Percentiles rank a stretch among this genome's conserved stretches.
Evolutionary conservation across 2,113 vertebrate species (phyloP).

Genomic region (Zosterops borbonicus): DNA sequence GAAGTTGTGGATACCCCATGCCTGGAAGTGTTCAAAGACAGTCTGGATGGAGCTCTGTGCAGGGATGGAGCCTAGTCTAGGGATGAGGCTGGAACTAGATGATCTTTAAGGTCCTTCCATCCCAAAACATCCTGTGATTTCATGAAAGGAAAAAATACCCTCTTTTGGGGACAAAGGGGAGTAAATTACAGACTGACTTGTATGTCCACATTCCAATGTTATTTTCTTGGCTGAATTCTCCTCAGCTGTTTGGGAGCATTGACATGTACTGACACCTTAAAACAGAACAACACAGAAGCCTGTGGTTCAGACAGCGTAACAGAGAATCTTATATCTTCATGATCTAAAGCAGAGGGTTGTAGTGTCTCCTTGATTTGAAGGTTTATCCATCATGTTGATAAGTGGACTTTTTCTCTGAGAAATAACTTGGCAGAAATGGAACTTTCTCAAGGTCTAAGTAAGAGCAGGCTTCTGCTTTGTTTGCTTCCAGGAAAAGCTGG

Average conservation of each 20-base stretch:
- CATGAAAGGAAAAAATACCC: neutral
- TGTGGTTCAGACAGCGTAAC: neutral
- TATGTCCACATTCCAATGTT: neutral
- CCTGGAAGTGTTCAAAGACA: neutral
- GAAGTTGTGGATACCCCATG: neutral
- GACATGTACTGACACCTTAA: neutral
- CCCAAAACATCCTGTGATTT: neutral
- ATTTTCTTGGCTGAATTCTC: neutral
- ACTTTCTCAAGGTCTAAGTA: neutral
- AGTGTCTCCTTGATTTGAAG: neutral
- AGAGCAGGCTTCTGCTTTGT: neutral
- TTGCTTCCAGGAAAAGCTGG: neutral
- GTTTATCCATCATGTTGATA: neutral
- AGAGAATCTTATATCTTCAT: neutral
- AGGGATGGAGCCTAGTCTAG: too few relatives aligned
- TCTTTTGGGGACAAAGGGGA: neutral
- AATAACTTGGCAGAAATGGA: neutral
- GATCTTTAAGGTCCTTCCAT: neutral
- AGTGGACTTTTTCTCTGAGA: neutral
- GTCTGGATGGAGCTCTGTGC: neutral
- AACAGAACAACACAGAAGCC: neutral
- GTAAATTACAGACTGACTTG: neutral
- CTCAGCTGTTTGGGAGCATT: neutral
- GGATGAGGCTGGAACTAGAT: neutral
- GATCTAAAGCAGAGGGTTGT: neutral